Conservation (phyloP, 2,888 invertebrate species). For the Trachelus troglodyta region DNA sequence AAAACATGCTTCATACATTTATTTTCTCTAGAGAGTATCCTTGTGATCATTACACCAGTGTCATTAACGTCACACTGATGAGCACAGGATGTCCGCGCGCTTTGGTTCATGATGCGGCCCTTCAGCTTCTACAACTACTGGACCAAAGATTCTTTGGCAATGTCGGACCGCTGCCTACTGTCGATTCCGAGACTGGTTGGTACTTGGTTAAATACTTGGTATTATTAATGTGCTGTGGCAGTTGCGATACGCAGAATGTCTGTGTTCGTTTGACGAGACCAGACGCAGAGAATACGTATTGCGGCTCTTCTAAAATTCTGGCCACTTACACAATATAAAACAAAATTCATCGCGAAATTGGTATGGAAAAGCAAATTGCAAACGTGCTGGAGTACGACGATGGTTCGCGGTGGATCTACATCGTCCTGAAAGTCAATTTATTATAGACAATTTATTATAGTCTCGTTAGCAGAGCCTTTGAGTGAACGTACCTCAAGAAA, state of each 20-base stretch:
- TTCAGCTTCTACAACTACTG: constrained; percentile 91
- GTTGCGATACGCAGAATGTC: too few relatives aligned
- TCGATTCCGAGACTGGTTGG: constrained; percentile 79
- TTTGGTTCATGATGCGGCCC: constrained; percentile 91
- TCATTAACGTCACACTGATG: constrained; percentile 96
- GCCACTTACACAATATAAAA: constrained; percentile 84
- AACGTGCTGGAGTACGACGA: constrained; percentile 74
- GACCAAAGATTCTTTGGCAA: constrained; percentile 96
- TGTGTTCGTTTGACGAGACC: constrained; percentile 44
- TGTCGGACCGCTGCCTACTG: constrained; percentile 75
- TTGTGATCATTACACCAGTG: constrained; percentile 97
- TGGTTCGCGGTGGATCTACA: constrained; percentile 66
- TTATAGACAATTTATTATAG: too few relatives aligned
- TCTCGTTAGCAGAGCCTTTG: neutral
- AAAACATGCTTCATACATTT: neutral
- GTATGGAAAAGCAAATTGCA: constrained; percentile 79
- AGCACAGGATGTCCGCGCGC: constrained; percentile 95
- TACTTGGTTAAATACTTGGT: neutral
- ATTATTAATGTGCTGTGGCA: too few relatives aligned
- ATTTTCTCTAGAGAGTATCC: constrained; percentile 85
- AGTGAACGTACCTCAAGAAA: constrained; percentile 70
- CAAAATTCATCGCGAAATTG: constrained; percentile 87
- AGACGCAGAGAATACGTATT: constrained; percentile 49
- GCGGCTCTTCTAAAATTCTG: constrained; percentile 80
- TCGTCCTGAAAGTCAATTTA: constrained; percentile 43